These are phyloP conservation scores for Cepaea hortensis DNA, from an alignment of 2,888 invertebrate genomes.

Conservation along the genomic window DNA sequence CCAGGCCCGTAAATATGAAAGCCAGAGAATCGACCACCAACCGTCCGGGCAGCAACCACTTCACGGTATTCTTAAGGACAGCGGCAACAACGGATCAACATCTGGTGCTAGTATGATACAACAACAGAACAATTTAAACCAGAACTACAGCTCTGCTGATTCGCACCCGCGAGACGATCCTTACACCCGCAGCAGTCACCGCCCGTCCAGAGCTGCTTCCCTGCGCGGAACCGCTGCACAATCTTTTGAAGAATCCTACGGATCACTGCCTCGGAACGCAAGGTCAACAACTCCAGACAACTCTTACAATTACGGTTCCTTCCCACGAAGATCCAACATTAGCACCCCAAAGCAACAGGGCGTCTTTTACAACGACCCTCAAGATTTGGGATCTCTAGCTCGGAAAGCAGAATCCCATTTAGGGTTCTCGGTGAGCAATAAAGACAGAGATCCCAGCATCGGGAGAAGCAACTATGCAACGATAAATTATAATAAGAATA, in stretches of 20 bases:
- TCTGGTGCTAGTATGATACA: neutral
- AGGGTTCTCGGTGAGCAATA: neutral
- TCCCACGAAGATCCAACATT: too few relatives aligned
- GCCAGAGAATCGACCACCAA: neutral
- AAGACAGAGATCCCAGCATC: slow-evolving; percentile 25
- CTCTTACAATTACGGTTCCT: too few relatives aligned
- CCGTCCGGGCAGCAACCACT: neutral
- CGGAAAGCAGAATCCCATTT: slow-evolving; percentile 31
- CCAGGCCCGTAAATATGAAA: neutral
- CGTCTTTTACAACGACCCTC: neutral
- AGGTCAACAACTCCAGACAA: too few relatives aligned
- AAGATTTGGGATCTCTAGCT: slow-evolving; percentile 19
- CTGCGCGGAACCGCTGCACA: neutral
- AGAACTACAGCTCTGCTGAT: neutral
- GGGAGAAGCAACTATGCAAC: neutral
- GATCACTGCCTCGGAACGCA: too few relatives aligned
- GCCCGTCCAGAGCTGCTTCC: neutral
- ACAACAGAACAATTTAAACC: neutral
- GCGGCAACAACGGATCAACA: neutral
- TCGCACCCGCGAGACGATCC: neutral
- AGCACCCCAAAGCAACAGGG: neutral
- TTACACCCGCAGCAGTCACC: neutral
- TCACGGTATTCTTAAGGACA: slow-evolving; percentile 40
- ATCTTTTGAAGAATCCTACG: slow-evolving; percentile 23
- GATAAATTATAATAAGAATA: neutral